A percentile compares a stretch with the other conserved stretches of the same genome.
Conservation (phyloP, 2,113 vertebrate species). For the Etheostoma cragini region DNA sequence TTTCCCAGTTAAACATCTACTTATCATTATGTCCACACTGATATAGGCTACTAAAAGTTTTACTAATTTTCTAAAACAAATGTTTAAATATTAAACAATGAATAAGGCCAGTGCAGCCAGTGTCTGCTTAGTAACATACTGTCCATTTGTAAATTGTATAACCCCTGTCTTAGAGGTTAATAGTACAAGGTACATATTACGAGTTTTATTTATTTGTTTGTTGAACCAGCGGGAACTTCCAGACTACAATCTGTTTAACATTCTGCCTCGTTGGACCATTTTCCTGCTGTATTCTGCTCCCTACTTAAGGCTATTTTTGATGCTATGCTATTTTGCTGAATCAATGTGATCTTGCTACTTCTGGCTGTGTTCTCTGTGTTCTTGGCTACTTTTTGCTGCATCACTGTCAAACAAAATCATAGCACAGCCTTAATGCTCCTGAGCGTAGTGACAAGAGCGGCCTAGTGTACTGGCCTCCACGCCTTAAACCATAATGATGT, state of each 20-base stretch:
- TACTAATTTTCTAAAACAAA: no score
- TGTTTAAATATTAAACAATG: no score
- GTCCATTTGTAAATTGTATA: no score
- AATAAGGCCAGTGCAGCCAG: no score
- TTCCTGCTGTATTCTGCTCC: not conserved
- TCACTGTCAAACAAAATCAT: conserved; percentile 31
- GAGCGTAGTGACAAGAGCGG: conserved; percentile 7
- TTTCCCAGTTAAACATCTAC: no score
- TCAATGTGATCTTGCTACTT: conserved; percentile 25
- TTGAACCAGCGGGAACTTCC: not conserved
- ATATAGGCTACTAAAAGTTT: no score
- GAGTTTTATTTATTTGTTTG: not conserved
- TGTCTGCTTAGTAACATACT: no score
- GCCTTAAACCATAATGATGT: conserved; percentile 21
- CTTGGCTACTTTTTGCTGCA: not conserved
- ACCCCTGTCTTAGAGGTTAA: not conserved
- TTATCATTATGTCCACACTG: no score
- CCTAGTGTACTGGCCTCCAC: conserved; percentile 1
- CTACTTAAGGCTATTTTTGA: not conserved
- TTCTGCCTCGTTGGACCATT: conserved; percentile 13
- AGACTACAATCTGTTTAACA: conserved; percentile 1
- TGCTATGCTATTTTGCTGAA: conserved; percentile 14
- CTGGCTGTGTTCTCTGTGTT: not conserved
- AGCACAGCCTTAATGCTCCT: conserved; percentile 27
- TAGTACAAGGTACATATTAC: not conserved